Conservation (phyloP, 2,113 vertebrate species). For the Heterocephalus glaber region DNA sequence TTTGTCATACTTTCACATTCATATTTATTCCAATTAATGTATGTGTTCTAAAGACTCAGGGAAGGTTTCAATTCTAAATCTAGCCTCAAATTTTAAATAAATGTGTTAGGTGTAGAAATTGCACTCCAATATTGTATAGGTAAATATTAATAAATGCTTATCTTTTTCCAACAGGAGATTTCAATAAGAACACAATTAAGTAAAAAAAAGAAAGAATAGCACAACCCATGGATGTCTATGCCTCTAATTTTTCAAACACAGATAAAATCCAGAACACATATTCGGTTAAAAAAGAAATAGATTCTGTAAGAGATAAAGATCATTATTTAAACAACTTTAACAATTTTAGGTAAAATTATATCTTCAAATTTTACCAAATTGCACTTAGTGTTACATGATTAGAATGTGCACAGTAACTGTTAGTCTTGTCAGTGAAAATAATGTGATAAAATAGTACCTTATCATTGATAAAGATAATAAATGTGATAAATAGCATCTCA, state of each 20-base stretch:
- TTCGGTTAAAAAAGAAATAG: background rate
- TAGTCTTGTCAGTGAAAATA: background rate
- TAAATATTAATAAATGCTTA: background rate
- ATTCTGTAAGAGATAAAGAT: background rate
- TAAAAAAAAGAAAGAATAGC: background rate
- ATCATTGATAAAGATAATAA: no score
- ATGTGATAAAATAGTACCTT: background rate
- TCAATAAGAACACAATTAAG: background rate
- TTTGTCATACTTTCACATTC: background rate
- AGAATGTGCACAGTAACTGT: background rate
- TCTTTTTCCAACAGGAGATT: background rate
- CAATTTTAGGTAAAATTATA: background rate
- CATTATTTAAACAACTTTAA: background rate
- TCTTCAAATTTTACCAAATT: background rate
- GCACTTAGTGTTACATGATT: background rate
- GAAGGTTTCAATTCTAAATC: background rate
- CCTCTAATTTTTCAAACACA: background rate
- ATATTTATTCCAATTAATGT: background rate
- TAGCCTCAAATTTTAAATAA: background rate
- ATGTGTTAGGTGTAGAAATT: background rate
- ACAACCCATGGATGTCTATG: background rate
- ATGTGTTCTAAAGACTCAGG: background rate
- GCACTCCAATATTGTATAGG: background rate
- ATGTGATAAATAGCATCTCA: no score
- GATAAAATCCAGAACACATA: background rate